Percentiles rank a stretch among this genome's conserved stretches.
Evolutionary conservation across 1,140 invertebrate species (phyloP).

Genomic region (Cylas formicarius): DNA sequence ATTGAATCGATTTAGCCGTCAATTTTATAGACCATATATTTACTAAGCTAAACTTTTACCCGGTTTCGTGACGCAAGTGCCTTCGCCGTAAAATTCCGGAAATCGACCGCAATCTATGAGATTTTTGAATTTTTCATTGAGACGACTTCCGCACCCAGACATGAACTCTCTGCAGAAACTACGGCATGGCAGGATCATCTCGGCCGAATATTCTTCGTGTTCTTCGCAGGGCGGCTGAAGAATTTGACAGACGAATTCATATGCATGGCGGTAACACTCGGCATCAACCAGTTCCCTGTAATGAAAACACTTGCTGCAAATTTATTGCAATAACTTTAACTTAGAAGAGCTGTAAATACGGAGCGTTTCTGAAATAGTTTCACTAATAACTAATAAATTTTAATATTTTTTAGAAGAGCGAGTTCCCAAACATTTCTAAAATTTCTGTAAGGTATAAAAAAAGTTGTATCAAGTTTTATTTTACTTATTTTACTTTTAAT

Average conservation of each 20-base stretch:
- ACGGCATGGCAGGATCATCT: conserved; percentile 64
- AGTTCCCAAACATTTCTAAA: too few species aligned
- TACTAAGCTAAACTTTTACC: conserved; percentile 43
- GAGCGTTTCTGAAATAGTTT: too few species aligned
- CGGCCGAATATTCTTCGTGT: too few species aligned
- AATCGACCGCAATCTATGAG: conserved; percentile 73
- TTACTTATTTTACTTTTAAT: too few species aligned
- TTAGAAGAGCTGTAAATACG: too few species aligned
- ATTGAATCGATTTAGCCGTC: too few species aligned
- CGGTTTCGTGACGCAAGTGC: conserved; percentile 67
- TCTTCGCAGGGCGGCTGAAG: conserved; percentile 72
- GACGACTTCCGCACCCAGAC: conserved; percentile 66
- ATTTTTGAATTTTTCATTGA: conserved; percentile 61
- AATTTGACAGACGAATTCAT: conserved; percentile 79
- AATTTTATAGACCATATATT: too few species aligned
- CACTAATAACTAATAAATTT: too few species aligned
- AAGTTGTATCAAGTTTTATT: too few species aligned
- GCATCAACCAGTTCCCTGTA: conserved; percentile 68
- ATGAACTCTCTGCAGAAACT: conserved; percentile 81
- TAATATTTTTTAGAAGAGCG: too few species aligned
- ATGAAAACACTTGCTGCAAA: neutral
- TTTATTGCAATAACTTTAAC: too few species aligned
- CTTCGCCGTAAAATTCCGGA: conserved; percentile 66
- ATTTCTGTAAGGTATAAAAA: too few species aligned
- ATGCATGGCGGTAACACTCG: conserved; percentile 76